These are phyloP conservation scores for Microtus californicus DNA, from an alignment of 2,797 vertebrate genomes.

Conservation along the genomic window DNA sequence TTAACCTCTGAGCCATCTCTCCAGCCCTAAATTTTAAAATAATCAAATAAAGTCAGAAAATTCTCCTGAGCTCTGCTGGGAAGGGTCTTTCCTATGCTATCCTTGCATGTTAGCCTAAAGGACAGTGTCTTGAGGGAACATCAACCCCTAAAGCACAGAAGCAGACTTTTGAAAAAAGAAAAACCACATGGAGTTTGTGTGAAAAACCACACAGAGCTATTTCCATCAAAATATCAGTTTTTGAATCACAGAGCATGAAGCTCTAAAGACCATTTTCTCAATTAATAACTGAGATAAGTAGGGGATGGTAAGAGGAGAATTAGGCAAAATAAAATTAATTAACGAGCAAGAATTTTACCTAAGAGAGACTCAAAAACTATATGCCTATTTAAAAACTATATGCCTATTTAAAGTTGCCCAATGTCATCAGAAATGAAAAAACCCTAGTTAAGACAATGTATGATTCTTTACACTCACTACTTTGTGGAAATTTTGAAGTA, in stretches of 20 bases:
- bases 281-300: not conserved
- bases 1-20: no score
- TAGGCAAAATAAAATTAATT: not conserved
- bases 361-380: conserved; percentile 1
- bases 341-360: not conserved
- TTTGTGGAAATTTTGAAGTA: conserved; percentile 5
- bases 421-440: conserved; percentile 9
- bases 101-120: not conserved
- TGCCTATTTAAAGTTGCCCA: not conserved
- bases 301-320: not conserved
- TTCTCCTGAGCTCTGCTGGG: not conserved
- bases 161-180: not conserved
- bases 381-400: not conserved
- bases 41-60: conserved; percentile 44
- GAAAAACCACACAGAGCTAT: not conserved
- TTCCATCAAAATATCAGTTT: not conserved
- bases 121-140: not conserved
- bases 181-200: not conserved
- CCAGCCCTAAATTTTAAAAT: conserved; percentile 57
- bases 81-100: not conserved
- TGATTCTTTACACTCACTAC: not conserved
- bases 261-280: not conserved
- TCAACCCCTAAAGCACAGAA: not conserved
- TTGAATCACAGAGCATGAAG: conserved; percentile 1
- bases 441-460: conserved; percentile 10